These are phyloP conservation scores for Myotis vivesi DNA, from an alignment of 2,797 vertebrate genomes.

Conservation along the genomic window DNA sequence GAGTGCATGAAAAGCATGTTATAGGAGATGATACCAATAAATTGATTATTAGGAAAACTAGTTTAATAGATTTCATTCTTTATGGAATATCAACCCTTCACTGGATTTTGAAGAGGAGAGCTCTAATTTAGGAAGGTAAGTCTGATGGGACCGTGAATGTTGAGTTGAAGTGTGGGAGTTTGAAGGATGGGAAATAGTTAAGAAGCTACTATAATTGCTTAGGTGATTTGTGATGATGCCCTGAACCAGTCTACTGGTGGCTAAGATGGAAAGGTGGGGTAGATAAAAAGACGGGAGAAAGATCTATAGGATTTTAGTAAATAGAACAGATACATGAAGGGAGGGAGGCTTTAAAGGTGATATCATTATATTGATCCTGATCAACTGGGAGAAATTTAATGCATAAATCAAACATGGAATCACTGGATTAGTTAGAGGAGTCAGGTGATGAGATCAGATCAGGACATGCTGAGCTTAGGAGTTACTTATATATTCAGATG, in stretches of 20 bases:
- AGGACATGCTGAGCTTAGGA: background rate
- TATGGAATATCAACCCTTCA: background rate
- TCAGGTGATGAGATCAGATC: background rate
- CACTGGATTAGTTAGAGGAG: background rate
- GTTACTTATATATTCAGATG: background rate
- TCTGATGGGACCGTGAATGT: background rate
- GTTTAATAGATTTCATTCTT: conserved; percentile 15
- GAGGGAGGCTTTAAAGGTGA: background rate
- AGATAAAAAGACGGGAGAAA: background rate
- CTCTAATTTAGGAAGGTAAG: background rate
- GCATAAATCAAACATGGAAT: background rate
- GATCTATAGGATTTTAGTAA: background rate
- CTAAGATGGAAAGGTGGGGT: background rate
- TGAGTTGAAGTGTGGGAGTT: background rate
- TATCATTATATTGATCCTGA: background rate
- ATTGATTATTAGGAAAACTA: background rate
- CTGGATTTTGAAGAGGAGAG: background rate
- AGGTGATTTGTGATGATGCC: background rate
- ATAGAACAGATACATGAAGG: background rate
- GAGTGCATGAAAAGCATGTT: background rate
- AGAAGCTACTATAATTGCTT: background rate
- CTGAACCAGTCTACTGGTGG: background rate
- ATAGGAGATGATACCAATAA: background rate
- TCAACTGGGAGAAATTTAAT: background rate
- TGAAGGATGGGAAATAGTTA: background rate